Evolutionary conservation across 2,113 vertebrate genomes (phyloP).

Genomic region (Aptenodytes forsteri): DNA sequence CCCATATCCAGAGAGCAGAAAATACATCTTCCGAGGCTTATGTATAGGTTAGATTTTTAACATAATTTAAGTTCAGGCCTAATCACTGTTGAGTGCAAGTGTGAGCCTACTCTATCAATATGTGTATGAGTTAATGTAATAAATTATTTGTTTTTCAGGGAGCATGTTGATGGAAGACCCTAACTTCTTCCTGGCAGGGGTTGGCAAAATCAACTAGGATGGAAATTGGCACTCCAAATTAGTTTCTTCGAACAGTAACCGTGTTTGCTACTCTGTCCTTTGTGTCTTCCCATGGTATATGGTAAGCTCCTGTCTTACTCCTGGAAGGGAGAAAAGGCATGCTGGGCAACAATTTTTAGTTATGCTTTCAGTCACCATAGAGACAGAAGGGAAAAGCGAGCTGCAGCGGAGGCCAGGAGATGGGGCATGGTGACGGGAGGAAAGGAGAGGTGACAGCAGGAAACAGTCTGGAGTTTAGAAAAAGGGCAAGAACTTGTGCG

Average conservation of each 20-base stretch:
- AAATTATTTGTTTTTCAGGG: neutral
- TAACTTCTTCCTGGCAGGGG: neutral
- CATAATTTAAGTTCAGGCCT: neutral
- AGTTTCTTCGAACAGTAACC: neutral
- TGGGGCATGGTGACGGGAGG: accelerated
- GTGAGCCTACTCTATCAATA: neutral
- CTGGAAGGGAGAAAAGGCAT: neutral
- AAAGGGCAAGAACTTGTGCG: neutral
- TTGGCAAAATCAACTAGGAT: neutral
- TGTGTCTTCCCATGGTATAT: accelerated
- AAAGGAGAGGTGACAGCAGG: neutral
- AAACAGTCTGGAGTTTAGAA: neutral
- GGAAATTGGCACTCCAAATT: neutral
- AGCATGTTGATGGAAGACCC: neutral
- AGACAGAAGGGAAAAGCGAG: neutral
- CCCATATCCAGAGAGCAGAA: neutral
- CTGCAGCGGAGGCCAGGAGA: neutral
- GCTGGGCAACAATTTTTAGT: neutral
- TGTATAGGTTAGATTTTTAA: neutral
- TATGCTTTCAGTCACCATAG: neutral
- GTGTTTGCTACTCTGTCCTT: neutral
- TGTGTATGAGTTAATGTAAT: neutral
- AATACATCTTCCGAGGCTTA: neutral
- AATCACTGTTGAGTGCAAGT: neutral
- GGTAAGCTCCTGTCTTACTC: neutral